These are phyloP conservation scores for Desoria tigrina DNA, from an alignment of 2,888 invertebrate genomes.

Conservation along the genomic window DNA sequence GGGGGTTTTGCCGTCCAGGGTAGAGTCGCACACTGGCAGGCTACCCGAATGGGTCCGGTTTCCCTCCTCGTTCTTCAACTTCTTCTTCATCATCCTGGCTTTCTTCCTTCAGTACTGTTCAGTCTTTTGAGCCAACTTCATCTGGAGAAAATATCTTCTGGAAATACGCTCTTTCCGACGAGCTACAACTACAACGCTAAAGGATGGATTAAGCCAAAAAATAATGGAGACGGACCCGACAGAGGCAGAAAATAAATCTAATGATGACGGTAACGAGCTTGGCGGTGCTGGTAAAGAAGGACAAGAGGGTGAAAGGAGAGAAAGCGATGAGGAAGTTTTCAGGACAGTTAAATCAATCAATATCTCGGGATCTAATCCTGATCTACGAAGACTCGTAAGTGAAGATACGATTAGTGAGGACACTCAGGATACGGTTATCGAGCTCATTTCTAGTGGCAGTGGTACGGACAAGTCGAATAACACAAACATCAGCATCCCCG, in stretches of 20 bases:
- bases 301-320: not conserved
- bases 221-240: constrained; percentile 14
- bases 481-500: not conserved
- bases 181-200: not conserved
- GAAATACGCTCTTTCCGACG: no score
- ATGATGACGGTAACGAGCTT: not conserved
- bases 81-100: not conserved
- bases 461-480: constrained; percentile 11
- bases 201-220: not conserved
- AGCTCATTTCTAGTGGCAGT: not conserved
- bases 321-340: constrained; percentile 12
- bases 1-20: not conserved
- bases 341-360: constrained; percentile 10
- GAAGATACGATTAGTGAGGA: not conserved
- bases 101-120: constrained; percentile 9
- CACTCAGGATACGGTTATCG: not conserved
- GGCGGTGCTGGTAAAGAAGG: constrained; percentile 4
- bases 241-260: not conserved
- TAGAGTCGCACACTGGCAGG: not conserved
- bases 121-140: constrained; percentile 1
- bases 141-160: no score
- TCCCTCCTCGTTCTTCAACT: no score
- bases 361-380: constrained; percentile 6
- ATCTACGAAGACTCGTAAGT: not conserved
- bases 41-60: not conserved